A percentile compares a stretch with the other conserved stretches of the same genome.
phyloP scores from a whole-genome alignment of 2,888 invertebrate genomes.

The Alitta virens region DNA sequence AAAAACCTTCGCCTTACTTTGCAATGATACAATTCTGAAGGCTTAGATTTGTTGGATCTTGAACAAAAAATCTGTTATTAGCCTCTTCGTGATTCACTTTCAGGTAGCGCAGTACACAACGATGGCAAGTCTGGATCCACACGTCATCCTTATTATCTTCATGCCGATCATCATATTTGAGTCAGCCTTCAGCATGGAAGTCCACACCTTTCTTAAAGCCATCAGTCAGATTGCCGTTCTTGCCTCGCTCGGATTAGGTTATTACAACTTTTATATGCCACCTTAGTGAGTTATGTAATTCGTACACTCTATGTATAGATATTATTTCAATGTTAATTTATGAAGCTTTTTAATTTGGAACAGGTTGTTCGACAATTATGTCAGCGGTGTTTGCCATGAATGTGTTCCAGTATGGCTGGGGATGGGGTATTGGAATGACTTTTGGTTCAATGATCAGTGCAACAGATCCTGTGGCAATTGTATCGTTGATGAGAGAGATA shows the following conservation, averaged over 20 bases:
- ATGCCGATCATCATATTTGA: constrained; percentile 58
- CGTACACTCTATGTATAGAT: too few relatives aligned
- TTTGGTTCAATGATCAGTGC: constrained; percentile 59
- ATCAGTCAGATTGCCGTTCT: constrained; percentile 50
- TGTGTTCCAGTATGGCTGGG: constrained; percentile 49
- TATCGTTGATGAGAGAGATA: constrained; percentile 57
- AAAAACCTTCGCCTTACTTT: too few relatives aligned
- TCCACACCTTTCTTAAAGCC: constrained; percentile 54
- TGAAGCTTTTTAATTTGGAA: neutral
- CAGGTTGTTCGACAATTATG: constrained; percentile 46
- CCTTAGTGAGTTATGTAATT: too few relatives aligned
- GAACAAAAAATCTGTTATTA: too few relatives aligned
- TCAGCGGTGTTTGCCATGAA: constrained; percentile 43
- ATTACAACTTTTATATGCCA: too few relatives aligned
- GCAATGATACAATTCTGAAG: too few relatives aligned
- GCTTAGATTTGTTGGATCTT: too few relatives aligned
- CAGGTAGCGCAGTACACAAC: constrained; percentile 3
- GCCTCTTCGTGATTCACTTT: too few relatives aligned
- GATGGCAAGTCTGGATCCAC: constrained; percentile 48
- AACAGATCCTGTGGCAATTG: constrained; percentile 60
- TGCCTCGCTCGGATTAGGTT: constrained; percentile 53
- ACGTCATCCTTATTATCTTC: constrained; percentile 53
- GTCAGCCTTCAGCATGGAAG: constrained; percentile 57
- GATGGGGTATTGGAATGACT: constrained; percentile 51
- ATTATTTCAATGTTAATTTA: neutral